Evolutionary conservation across 2,113 vertebrate genomes (phyloP).

Genomic region (Hystrix cristata): DNA sequence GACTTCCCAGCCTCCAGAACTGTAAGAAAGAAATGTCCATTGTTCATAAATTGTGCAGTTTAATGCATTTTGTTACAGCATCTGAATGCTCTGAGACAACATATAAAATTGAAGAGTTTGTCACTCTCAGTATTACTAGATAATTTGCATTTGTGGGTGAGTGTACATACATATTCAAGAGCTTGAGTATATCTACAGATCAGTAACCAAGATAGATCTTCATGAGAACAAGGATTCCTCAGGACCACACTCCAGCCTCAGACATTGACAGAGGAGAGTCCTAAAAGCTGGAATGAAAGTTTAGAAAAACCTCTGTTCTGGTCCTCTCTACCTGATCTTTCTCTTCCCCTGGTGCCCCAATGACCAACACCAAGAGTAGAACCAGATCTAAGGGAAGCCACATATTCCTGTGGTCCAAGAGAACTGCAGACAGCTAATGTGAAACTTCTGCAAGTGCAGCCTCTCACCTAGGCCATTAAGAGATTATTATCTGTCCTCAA

Average conservation of each 20-base stretch:
- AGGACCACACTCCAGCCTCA: background rate
- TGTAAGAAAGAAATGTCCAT: background rate
- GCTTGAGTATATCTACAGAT: background rate
- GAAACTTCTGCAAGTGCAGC: background rate
- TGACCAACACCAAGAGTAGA: background rate
- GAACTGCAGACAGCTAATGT: background rate
- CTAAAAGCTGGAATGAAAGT: background rate
- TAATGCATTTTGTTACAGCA: background rate
- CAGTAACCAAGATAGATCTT: background rate
- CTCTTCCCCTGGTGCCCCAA: background rate
- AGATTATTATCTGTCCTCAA: slow-evolving; percentile 19
- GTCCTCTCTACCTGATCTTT: background rate
- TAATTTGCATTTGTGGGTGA: background rate
- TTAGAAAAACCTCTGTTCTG: background rate
- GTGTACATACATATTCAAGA: background rate
- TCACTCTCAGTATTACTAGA: background rate
- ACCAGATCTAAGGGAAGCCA: background rate
- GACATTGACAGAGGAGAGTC: background rate
- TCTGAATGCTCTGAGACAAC: background rate
- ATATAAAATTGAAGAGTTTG: too few relatives aligned
- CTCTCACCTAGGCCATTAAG: background rate
- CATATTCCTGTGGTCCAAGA: background rate
- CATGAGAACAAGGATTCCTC: background rate
- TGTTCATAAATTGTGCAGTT: background rate
- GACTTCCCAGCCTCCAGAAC: background rate